phyloP scores from a whole-genome alignment of 2,797 vertebrate genomes.

The Pitangus sulphuratus region DNA sequence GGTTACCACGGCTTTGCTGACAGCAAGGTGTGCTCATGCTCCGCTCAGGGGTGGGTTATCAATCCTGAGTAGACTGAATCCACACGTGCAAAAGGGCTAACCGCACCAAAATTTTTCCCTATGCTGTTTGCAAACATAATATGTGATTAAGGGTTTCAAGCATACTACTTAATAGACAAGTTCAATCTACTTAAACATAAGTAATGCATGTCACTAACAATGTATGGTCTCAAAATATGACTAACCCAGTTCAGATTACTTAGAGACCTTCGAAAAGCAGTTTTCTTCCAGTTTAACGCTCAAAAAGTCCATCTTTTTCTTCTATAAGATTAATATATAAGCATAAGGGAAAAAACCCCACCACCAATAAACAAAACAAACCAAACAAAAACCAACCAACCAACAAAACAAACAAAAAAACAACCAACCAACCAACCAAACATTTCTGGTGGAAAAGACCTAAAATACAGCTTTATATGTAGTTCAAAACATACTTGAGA shows the following conservation, averaged over 20 bases:
- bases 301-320: neutral
- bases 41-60: neutral
- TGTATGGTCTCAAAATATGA: neutral
- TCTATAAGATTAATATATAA: neutral
- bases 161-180: neutral
- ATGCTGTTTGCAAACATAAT: neutral
- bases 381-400: no score
- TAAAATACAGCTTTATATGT: neutral
- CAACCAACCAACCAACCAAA: neutral
- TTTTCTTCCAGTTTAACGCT: neutral
- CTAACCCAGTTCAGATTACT: neutral
- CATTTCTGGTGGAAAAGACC: neutral
- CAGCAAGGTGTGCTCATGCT: neutral
- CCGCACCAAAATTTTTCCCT: neutral
- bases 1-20: neutral
- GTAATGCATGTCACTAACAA: neutral
- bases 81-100: rapidly evolving
- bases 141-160: neutral
- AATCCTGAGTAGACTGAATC: neutral
- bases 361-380: neutral
- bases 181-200: neutral
- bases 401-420: neutral
- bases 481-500: neutral
- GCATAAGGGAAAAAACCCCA: neutral
- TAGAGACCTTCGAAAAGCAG: neutral